Evolutionary conservation across 2,888 invertebrate genomes (phyloP).

Genomic region (Lepetodrilus schrolli): DNA sequence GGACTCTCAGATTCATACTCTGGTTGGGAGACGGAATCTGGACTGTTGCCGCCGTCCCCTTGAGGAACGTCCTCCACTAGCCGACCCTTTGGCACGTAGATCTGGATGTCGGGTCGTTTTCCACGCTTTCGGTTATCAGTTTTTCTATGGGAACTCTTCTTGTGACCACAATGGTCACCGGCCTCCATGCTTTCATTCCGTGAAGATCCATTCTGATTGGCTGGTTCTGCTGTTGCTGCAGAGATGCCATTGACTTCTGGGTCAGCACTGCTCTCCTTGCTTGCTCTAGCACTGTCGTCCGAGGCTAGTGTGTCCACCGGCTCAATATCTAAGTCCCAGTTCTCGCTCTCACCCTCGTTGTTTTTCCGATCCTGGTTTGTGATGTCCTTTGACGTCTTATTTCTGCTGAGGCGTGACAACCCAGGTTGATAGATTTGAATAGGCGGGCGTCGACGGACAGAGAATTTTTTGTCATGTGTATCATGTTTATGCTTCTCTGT

Average conservation of each 20-base stretch:
- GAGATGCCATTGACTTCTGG: constrained; percentile 8
- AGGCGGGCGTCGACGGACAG: constrained; percentile 46
- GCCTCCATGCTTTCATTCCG: background rate
- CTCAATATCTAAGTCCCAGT: constrained; percentile 53
- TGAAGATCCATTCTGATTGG: constrained; percentile 9
- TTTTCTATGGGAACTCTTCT: constrained; percentile 3
- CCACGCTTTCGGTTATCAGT: constrained; percentile 32
- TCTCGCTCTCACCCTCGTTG: constrained; percentile 40
- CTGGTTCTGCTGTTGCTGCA: background rate
- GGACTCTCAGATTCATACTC: constrained; percentile 34
- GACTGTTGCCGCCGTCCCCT: constrained; percentile 37
- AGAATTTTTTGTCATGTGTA: constrained; percentile 36
- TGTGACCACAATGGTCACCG: background rate
- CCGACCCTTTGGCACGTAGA: constrained; percentile 64
- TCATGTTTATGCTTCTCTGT: constrained; percentile 36
- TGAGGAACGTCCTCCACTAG: constrained; percentile 48
- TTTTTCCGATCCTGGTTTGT: constrained; percentile 24
- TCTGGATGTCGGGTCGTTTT: constrained; percentile 58
- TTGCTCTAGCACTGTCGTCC: constrained; percentile 53
- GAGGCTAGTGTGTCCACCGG: constrained; percentile 40
- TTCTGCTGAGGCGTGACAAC: constrained; percentile 42
- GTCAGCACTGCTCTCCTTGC: constrained; percentile 58
- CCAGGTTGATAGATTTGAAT: constrained; percentile 61
- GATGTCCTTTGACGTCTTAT: constrained; percentile 33
- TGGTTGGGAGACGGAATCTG: constrained; percentile 28